A percentile compares a stretch with the other conserved stretches of the same genome.
Conservation (phyloP, 2,113 vertebrate species). For the Melozone crissalis region DNA sequence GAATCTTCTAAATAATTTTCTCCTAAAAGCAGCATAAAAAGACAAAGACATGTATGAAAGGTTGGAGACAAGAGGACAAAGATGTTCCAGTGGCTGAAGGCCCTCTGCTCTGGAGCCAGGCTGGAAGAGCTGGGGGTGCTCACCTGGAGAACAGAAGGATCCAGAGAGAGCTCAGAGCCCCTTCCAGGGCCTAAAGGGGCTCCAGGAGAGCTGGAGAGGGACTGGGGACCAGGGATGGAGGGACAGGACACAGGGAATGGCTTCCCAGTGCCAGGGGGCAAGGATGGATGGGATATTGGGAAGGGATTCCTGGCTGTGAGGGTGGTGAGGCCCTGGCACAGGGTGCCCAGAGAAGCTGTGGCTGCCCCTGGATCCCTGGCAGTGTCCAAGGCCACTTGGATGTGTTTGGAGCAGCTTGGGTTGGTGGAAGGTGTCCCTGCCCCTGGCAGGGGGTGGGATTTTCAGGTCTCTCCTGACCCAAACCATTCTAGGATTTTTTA, state of each 20-base stretch:
- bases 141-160: not conserved
- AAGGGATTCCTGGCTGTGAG: fast-evolving
- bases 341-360: too few species aligned
- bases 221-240: not conserved
- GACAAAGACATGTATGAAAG: not conserved
- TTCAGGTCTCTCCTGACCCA: too few species aligned
- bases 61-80: fast-evolving
- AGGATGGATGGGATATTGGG: not conserved
- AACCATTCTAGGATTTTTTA: not conserved
- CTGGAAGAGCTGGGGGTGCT: not conserved
- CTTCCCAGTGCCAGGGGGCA: not conserved
- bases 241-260: not conserved
- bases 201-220: not conserved
- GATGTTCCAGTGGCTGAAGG: not conserved
- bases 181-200: not conserved
- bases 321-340: fast-evolving
- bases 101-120: not conserved
- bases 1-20: not conserved
- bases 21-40: not conserved
- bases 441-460: too few species aligned
- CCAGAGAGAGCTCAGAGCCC: not conserved
- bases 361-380: too few species aligned
- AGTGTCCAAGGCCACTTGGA: too few species aligned
- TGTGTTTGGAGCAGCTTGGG: too few species aligned
- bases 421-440: too few species aligned